Conservation (phyloP, 2,888 invertebrate species). For the Phrixothrix hirtus region DNA sequence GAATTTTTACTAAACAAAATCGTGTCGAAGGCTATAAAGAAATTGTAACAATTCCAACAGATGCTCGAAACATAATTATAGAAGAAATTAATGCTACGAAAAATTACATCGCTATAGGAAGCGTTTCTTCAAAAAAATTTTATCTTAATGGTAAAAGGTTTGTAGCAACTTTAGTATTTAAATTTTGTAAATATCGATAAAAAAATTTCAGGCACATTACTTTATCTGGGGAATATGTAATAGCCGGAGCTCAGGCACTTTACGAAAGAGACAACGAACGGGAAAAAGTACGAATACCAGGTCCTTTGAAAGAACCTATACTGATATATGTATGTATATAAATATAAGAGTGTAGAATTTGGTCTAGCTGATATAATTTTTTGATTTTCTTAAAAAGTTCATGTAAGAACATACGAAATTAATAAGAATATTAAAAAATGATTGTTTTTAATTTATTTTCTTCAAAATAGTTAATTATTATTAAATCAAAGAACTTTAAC, state of each 20-base stretch:
- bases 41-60: conserved; percentile 74
- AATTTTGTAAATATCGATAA: conserved; percentile 8
- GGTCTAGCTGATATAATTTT: too few relatives aligned
- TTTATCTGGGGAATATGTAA: conserved; percentile 78
- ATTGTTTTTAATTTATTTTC: too few relatives aligned
- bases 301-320: conserved; percentile 80
- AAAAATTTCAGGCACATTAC: conserved; percentile 63
- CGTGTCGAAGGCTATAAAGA: conserved; percentile 60
- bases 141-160: conserved; percentile 81
- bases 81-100: conserved; percentile 75
- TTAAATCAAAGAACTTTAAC: too few relatives aligned
- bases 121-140: conserved; percentile 68
- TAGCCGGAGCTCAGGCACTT: conserved; percentile 77
- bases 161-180: conserved; percentile 35
- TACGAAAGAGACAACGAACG: conserved; percentile 78
- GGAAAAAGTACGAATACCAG: conserved; percentile 80
- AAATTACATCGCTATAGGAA: conserved; percentile 80
- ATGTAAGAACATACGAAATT: too few relatives aligned
- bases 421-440: too few relatives aligned
- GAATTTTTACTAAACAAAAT: conserved; percentile 59
- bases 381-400: too few relatives aligned
- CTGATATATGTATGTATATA: conserved; percentile 78
- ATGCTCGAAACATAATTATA: conserved; percentile 77
- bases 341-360: too few relatives aligned
- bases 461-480: too few relatives aligned